phyloP scores from a whole-genome alignment of 1,140 invertebrate genomes.

The Drosophila elegans region DNA sequence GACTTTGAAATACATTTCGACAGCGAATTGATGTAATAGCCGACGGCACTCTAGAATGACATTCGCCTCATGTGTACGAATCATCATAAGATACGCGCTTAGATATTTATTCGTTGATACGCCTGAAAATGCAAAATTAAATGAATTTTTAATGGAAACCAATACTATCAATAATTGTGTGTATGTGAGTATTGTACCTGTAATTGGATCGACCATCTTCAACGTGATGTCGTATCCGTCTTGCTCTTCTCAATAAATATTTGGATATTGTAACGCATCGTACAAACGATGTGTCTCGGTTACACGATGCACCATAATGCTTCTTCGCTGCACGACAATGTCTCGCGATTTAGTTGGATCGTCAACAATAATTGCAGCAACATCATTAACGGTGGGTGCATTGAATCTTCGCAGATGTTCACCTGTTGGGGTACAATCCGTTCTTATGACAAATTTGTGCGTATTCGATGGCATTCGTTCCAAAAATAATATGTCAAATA shows the following conservation, averaged over 20 bases:
- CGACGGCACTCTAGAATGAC: slow-evolving; percentile 45
- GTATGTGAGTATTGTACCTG: neutral
- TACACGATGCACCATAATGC: no score
- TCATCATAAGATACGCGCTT: slow-evolving; percentile 80
- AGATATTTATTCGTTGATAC: slow-evolving; percentile 7
- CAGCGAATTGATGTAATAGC: slow-evolving; percentile 74
- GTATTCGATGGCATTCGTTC: no score
- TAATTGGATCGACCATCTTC: slow-evolving; percentile 38
- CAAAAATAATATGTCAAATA: no score
- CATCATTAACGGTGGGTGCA: no score
- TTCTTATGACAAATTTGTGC: no score
- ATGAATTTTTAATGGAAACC: no score
- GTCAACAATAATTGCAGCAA: slow-evolving; percentile 2
- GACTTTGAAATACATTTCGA: slow-evolving; percentile 80
- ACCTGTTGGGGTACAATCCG: no score
- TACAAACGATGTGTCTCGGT: slow-evolving; percentile 3
- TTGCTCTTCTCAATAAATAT: slow-evolving; percentile 85
- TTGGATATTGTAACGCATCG: neutral
- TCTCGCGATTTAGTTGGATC: neutral
- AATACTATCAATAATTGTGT: no score
- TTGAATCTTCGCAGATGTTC: no score
- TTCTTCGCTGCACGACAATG: no score
- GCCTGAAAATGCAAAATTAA: no score
- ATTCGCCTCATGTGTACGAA: slow-evolving; percentile 19
- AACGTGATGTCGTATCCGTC: slow-evolving; percentile 77